These are phyloP conservation scores for Clarias macrocephalus DNA, from an alignment of 2,113 vertebrate species.

Conservation along the genomic window DNA sequence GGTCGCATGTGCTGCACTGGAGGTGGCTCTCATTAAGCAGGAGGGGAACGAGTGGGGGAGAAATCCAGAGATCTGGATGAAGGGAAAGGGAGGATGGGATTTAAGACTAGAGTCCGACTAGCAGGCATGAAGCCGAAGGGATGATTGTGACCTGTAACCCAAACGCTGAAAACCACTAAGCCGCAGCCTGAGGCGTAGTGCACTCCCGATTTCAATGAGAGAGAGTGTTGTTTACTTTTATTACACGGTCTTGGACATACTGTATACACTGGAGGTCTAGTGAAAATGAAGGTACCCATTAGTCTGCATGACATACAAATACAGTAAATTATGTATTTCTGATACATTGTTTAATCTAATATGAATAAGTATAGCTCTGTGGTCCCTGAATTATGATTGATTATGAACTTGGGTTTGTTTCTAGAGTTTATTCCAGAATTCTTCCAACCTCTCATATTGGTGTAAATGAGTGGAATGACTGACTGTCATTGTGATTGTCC, in stretches of 20 bases:
- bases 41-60: background rate
- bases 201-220: constrained; percentile 28
- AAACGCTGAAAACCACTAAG: constrained; percentile 44
- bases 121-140: constrained; percentile 40
- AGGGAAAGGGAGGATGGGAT: background rate
- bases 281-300: background rate
- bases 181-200: constrained; percentile 25
- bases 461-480: background rate
- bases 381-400: background rate
- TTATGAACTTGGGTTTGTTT: background rate
- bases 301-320: too few relatives aligned
- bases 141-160: constrained; percentile 43
- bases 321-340: background rate
- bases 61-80: constrained; percentile 6
- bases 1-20: constrained; percentile 61
- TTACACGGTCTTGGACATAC: background rate
- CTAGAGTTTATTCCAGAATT: background rate
- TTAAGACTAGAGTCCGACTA: background rate
- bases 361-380: background rate
- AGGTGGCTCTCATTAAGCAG: constrained; percentile 54
- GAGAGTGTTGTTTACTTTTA: background rate
- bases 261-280: background rate
- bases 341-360: background rate
- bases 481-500: background rate
- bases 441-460: background rate